Base-by-base conservation (phyloP, 2,888 invertebrate species). In the Andrena camellia region DNA sequence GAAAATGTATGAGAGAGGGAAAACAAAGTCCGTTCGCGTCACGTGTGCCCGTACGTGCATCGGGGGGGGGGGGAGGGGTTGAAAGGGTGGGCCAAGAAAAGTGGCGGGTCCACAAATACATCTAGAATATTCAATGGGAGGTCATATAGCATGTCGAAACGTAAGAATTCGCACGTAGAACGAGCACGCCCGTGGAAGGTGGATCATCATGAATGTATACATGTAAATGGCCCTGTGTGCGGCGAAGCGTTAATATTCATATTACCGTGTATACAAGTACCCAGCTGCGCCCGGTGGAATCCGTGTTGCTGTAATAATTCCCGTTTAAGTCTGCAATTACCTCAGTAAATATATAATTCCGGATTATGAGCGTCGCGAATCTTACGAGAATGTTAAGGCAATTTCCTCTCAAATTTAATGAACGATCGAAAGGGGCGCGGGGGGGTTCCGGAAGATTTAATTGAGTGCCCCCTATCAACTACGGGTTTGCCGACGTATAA, bases 261-360 rank as follows among this genome's bases (percentile, higher is more conserved):
- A 70, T 64, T 70, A 66, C 50, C 50, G 20, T 50, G 69, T 64
- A 66, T 59, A 79, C 57, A 64, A 75, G 75, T 75, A 60, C 26
- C 69, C 75, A 59, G 48, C 75, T 70, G 64, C 57, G 35, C 20
- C 63, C 59, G 79, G 23, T 23, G 62, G 70, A 62, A 66, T 59
- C 78, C 78, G 23, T 66, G 70, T 71, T 66, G 42, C 69, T 66
- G 59, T 23, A 59, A 79, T 79, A 79, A 79, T 75, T 79, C 64
- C 48, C 57, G 50, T 29, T 63, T 35, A 50, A 57, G 68, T 54
- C 54, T 64, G 69, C 76, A 75, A 75, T 79, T 69, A 69, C 69
- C 64, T n/a, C 59, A 52, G 57, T 70, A 79, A 75, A 79, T 69
- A 70, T 69, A 64, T 64, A 66, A 75, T 69, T 79, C 57, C 29